Evolutionary conservation across 2,113 vertebrate species (phyloP).

Genomic region (Lepus europaeus): DNA sequence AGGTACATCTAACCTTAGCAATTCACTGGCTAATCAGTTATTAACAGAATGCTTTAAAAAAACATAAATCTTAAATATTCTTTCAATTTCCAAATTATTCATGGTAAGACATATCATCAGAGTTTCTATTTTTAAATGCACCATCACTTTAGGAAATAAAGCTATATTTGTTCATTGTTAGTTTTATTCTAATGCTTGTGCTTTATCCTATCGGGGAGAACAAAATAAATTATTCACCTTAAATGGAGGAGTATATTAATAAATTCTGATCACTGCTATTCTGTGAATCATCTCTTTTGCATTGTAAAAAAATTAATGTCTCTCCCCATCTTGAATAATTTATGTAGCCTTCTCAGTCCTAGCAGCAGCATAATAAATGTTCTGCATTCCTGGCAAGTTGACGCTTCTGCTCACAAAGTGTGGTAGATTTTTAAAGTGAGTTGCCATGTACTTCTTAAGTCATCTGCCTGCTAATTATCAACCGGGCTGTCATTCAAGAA

Average conservation of each 20-base stretch:
- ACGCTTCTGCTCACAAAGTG: slow-evolving; percentile 52
- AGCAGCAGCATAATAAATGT: slow-evolving; percentile 63
- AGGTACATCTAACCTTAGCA: background rate
- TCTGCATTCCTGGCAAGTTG: slow-evolving; percentile 53
- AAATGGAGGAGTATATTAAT: slow-evolving; percentile 71
- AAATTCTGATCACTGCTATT: slow-evolving; percentile 72
- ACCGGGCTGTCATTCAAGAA: slow-evolving; percentile 38
- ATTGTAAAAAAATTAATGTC: slow-evolving; percentile 66
- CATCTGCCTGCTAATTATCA: slow-evolving; percentile 63
- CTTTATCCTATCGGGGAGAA: slow-evolving; percentile 38
- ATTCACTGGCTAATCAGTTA: background rate
- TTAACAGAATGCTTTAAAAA: background rate
- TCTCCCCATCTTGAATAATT: slow-evolving; percentile 72
- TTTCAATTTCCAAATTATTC: slow-evolving; percentile 60
- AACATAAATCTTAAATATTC: background rate
- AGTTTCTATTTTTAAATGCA: slow-evolving; percentile 59
- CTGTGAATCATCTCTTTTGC: slow-evolving; percentile 70
- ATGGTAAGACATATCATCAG: background rate
- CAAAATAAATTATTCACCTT: slow-evolving; percentile 73
- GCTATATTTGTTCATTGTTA: slow-evolving; percentile 1
- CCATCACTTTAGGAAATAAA: slow-evolving; percentile 25
- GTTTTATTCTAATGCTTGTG: slow-evolving; percentile 43
- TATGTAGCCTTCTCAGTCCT: slow-evolving; percentile 59
- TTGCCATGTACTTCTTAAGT: slow-evolving; percentile 57
- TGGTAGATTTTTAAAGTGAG: slow-evolving; percentile 55